A percentile compares a stretch with the other conserved stretches of the same genome.
Evolutionary conservation across 2,113 vertebrate species (phyloP).

Genomic region (Ciconia stormi): DNA sequence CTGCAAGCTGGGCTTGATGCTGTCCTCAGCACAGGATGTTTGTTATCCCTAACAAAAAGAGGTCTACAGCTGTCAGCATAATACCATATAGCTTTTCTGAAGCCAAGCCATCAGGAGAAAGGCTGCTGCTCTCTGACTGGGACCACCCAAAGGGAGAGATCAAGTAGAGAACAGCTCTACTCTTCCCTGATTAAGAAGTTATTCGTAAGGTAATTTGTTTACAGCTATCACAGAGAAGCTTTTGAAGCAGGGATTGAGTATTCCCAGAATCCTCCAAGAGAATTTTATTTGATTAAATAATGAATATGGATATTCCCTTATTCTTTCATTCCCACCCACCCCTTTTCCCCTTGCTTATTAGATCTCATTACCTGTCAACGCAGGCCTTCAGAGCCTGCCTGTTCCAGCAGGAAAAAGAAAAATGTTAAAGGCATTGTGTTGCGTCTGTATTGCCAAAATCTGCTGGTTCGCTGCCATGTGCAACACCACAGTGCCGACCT

Average conservation of each 20-base stretch:
- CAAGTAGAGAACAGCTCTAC: constrained; percentile 71
- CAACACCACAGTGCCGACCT: constrained; percentile 29
- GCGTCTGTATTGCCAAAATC: constrained; percentile 56
- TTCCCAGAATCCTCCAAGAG: constrained; percentile 75
- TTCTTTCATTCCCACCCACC: constrained; percentile 15
- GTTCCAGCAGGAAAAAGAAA: constrained; percentile 61
- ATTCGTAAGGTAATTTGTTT: constrained; percentile 81
- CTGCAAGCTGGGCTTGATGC: constrained; percentile 80
- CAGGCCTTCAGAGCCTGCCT: constrained; percentile 60
- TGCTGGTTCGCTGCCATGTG: constrained; percentile 26
- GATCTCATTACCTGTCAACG: constrained; percentile 77
- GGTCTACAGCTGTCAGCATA: constrained; percentile 83
- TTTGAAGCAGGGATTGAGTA: constrained; percentile 72
- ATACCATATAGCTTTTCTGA: constrained; percentile 73
- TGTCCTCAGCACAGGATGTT: constrained; percentile 81
- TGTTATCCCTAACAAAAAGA: constrained; percentile 83
- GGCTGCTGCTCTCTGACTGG: constrained; percentile 69
- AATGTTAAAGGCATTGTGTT: constrained; percentile 43
- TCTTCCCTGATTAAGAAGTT: constrained; percentile 82
- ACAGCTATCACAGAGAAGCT: constrained; percentile 73
- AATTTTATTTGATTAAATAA: constrained; percentile 78
- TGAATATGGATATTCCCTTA: constrained; percentile 78
- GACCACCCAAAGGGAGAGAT: constrained; percentile 84
- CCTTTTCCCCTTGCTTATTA: constrained; percentile 64
- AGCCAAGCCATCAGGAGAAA: constrained; percentile 70